Conservation (phyloP, 2,888 invertebrate genomes). For the Rhagium mordax region DNA sequence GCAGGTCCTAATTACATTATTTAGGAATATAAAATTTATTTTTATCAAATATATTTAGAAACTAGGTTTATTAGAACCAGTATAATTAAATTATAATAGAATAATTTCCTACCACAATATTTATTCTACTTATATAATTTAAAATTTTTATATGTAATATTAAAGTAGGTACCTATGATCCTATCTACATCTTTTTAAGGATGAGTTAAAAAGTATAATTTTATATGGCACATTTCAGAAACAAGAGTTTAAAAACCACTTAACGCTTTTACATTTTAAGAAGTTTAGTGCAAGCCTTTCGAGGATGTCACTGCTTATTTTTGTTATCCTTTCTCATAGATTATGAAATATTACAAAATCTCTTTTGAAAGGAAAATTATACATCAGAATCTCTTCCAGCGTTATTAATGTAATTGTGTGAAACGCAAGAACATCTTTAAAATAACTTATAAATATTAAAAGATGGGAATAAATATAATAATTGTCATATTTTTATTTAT, state of each 20-base stretch:
- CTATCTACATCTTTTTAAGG: neutral
- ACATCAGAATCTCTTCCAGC: neutral
- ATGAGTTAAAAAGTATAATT: neutral
- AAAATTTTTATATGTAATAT: neutral
- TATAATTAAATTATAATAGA: too few species aligned
- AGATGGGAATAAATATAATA: too few species aligned
- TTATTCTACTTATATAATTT: neutral
- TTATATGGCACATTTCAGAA: slow-evolving; percentile 6
- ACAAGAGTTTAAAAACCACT: slow-evolving; percentile 23
- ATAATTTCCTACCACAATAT: too few species aligned
- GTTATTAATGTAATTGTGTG: neutral
- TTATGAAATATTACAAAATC: neutral
- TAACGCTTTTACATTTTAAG: slow-evolving; percentile 17
- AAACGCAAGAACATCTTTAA: too few species aligned
- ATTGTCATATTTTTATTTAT: too few species aligned
- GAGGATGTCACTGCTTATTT: slow-evolving; percentile 3
- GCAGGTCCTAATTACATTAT: too few species aligned
- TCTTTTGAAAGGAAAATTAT: neutral
- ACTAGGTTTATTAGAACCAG: too few species aligned
- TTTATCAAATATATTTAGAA: too few species aligned
- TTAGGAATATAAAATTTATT: too few species aligned
- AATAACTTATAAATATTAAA: too few species aligned
- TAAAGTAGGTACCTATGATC: too few species aligned
- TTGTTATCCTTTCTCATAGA: neutral
- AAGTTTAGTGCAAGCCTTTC: slow-evolving; percentile 14